Evolutionary conservation across 2,888 invertebrate genomes (phyloP).

Genomic region (Eucera pruinosa): DNA sequence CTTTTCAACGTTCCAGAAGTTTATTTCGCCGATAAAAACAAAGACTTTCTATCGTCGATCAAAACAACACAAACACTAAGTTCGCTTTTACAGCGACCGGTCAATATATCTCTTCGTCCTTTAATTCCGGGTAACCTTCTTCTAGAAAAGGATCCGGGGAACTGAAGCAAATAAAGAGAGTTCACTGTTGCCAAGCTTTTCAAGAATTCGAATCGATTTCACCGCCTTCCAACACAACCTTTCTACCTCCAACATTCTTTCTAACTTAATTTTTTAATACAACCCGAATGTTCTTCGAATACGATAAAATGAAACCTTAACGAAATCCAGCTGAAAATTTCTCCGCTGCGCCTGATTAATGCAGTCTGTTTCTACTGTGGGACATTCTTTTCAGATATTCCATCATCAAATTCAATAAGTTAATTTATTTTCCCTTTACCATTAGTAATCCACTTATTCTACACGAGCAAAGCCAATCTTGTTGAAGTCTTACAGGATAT

Average conservation of each 20-base stretch:
- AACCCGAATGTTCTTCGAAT: constrained; percentile 19
- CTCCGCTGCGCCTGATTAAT: neutral
- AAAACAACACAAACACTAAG: constrained; percentile 16
- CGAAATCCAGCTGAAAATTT: constrained; percentile 35
- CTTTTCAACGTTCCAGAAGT: neutral
- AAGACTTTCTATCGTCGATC: constrained; percentile 20
- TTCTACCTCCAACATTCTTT: constrained; percentile 18
- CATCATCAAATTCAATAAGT: no score
- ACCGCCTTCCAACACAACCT: constrained; percentile 1
- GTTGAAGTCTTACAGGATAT: no score
- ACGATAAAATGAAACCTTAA: constrained; percentile 14
- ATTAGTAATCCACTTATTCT: no score
- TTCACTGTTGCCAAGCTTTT: constrained; percentile 19
- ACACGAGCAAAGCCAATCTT: no score
- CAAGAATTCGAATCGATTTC: constrained; percentile 42
- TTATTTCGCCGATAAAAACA: neutral
- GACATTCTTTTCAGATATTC: no score
- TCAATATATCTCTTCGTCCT: constrained; percentile 23
- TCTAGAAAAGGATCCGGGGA: constrained; percentile 30
- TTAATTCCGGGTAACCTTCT: constrained; percentile 22
- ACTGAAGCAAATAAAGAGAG: constrained; percentile 39
- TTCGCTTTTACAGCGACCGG: neutral
- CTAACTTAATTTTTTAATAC: constrained; percentile 31
- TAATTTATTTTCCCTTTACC: no score
- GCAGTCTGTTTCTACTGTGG: neutral